phyloP scores from a whole-genome alignment of 2,113 vertebrate genomes.

The Arvicanthis niloticus region DNA sequence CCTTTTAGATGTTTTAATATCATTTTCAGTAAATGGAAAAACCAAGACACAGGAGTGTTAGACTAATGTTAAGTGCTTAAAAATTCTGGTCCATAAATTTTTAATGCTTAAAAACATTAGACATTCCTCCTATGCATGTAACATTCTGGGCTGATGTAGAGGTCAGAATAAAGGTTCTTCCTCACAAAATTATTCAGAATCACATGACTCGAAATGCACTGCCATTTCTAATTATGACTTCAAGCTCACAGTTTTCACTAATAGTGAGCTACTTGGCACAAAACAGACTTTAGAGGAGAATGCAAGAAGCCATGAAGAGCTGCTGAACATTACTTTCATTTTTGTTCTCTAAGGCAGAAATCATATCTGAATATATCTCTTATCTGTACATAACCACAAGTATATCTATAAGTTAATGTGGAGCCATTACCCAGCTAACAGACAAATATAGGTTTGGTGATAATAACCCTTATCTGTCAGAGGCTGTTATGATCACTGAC shows the following conservation, averaged over 20 bases:
- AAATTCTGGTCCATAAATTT: constrained; percentile 16
- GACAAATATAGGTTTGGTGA: not conserved
- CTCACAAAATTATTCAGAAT: constrained; percentile 9
- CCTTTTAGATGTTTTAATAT: not conserved
- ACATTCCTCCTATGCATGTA: not conserved
- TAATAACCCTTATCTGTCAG: not conserved
- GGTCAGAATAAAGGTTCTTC: not conserved
- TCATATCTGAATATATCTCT: not conserved
- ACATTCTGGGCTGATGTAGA: constrained; percentile 3
- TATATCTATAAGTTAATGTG: not conserved
- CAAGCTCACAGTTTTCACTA: not conserved
- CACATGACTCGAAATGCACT: not conserved
- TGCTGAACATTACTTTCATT: not conserved
- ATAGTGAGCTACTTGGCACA: not conserved
- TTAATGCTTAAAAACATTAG: constrained; percentile 30
- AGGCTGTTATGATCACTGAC: not conserved
- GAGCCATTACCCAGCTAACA: not conserved
- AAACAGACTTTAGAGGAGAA: not conserved
- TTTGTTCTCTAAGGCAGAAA: not conserved
- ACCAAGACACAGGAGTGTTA: not conserved
- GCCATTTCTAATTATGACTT: not conserved
- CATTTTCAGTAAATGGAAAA: not conserved
- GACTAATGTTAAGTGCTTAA: constrained; percentile 34
- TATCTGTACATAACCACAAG: not conserved
- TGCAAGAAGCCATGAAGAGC: no score